phyloP scores from a whole-genome alignment of 2,797 vertebrate genomes.

The Brachymystax lenok region DNA sequence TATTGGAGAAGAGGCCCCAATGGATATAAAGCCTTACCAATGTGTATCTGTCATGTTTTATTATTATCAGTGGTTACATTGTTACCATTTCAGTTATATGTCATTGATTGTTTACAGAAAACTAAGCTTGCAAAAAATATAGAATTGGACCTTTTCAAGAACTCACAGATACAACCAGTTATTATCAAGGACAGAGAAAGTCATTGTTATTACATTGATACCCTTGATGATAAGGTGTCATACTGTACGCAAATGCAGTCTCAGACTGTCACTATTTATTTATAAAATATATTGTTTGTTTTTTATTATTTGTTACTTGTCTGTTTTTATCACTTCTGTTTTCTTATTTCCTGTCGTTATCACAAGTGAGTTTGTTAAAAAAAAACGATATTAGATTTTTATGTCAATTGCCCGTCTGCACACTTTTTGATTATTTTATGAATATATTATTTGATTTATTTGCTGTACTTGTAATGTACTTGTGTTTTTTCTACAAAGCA shows the following conservation, averaged over 20 bases:
- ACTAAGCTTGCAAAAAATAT: slow-evolving; percentile 10
- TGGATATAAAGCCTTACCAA: slow-evolving; percentile 5
- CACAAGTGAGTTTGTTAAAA: not conserved
- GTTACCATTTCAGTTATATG: slow-evolving; percentile 5
- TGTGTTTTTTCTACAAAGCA: slow-evolving; percentile 42
- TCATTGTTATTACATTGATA: slow-evolving; percentile 29
- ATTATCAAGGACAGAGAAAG: slow-evolving; percentile 12
- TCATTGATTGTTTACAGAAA: slow-evolving; percentile 18
- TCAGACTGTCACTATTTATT: slow-evolving; percentile 26
- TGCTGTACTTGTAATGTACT: slow-evolving; percentile 36
- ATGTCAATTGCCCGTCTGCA: slow-evolving; percentile 21
- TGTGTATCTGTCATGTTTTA: slow-evolving; percentile 4
- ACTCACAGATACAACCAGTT: slow-evolving; percentile 23
- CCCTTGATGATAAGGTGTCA: slow-evolving; percentile 65
- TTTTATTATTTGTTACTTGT: slow-evolving; percentile 18
- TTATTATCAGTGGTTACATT: not conserved
- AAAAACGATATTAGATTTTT: slow-evolving; percentile 11
- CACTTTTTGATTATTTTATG: slow-evolving; percentile 2
- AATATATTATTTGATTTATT: slow-evolving; percentile 31
- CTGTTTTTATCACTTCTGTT: too few species aligned
- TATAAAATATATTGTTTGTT: slow-evolving; percentile 28
- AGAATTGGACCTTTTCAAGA: not conserved
- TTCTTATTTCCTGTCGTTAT: slow-evolving; percentile 39
- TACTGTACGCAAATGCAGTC: slow-evolving; percentile 33
- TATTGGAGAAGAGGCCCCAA: not conserved